A percentile compares a stretch with the other conserved stretches of the same genome.
These are phyloP conservation scores for Carcinoscorpius rotundicauda DNA, from an alignment of 1,140 invertebrate species.

Conservation along the genomic window DNA sequence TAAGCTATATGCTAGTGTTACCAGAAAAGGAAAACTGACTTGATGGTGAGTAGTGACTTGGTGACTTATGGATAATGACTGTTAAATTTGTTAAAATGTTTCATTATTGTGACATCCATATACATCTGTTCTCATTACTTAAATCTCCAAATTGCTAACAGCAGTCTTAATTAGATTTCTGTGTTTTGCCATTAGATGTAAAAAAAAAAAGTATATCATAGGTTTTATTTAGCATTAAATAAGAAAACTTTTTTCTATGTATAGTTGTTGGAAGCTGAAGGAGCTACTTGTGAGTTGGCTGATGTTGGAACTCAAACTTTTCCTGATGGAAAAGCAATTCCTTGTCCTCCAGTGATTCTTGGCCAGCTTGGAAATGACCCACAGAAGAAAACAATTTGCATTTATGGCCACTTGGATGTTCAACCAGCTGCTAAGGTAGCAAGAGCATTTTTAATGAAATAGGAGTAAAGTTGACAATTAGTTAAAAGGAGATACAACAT, in stretches of 20 bases:
- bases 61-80: too few relatives aligned
- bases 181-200: too few relatives aligned
- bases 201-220: too few relatives aligned
- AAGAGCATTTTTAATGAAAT: not conserved
- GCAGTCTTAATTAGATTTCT: too few relatives aligned
- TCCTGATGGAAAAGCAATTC: constrained; percentile 53
- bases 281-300: constrained; percentile 56
- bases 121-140: too few relatives aligned
- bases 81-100: too few relatives aligned
- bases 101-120: too few relatives aligned
- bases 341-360: constrained; percentile 78
- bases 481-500: constrained; percentile 10
- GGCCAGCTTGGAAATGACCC: constrained; percentile 69
- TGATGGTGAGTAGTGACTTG: too few relatives aligned
- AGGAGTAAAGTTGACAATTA: constrained; percentile 6
- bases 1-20: too few relatives aligned
- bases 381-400: constrained; percentile 65
- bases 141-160: too few relatives aligned
- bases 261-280: constrained; percentile 56
- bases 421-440: constrained; percentile 68
- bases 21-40: too few relatives aligned
- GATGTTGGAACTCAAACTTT: constrained; percentile 64
- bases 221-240: not conserved
- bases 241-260: constrained; percentile 2
- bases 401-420: constrained; percentile 98